These are phyloP conservation scores for Uloborus diversus DNA, from an alignment of 1,140 invertebrate species.

Conservation along the genomic window DNA sequence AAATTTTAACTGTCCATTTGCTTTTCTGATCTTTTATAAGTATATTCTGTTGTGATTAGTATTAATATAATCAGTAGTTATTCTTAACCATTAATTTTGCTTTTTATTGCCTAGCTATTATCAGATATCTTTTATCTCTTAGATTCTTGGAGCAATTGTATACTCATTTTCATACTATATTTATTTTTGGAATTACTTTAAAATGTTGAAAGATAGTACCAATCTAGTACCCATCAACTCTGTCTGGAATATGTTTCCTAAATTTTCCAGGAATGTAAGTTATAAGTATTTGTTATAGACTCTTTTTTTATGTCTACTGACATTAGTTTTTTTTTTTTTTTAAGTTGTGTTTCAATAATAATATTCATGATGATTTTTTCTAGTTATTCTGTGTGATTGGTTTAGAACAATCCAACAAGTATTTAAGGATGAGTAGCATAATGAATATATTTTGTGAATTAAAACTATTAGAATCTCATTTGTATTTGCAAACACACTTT, in stretches of 20 bases:
- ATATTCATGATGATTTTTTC: conserved; percentile 36
- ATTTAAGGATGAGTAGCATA: too few species aligned
- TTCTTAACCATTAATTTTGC: too few species aligned
- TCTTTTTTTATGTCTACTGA: conserved; percentile 17
- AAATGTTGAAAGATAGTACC: not conserved
- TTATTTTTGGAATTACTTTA: conserved; percentile 32
- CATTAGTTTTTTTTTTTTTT: not conserved
- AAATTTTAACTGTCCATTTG: too few species aligned
- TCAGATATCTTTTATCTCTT: not conserved
- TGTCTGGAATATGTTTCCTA: conserved; percentile 19
- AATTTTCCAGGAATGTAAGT: conserved; percentile 17
- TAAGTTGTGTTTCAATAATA: not conserved
- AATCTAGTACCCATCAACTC: not conserved
- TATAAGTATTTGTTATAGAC: conserved; percentile 10
- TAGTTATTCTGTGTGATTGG: too few species aligned
- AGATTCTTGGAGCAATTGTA: conserved; percentile 45
- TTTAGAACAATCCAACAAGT: too few species aligned
- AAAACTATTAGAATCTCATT: too few species aligned
- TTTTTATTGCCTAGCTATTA: too few species aligned
- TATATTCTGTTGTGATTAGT: too few species aligned
- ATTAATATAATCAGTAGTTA: too few species aligned
- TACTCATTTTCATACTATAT: conserved; percentile 26
- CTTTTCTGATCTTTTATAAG: too few species aligned
- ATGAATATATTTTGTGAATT: too few species aligned
- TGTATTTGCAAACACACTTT: too few species aligned